Percentiles rank a stretch among this genome's conserved stretches.
These are phyloP conservation scores for Orthosia incerta DNA, from an alignment of 2,888 invertebrate species.

Conservation along the genomic window DNA sequence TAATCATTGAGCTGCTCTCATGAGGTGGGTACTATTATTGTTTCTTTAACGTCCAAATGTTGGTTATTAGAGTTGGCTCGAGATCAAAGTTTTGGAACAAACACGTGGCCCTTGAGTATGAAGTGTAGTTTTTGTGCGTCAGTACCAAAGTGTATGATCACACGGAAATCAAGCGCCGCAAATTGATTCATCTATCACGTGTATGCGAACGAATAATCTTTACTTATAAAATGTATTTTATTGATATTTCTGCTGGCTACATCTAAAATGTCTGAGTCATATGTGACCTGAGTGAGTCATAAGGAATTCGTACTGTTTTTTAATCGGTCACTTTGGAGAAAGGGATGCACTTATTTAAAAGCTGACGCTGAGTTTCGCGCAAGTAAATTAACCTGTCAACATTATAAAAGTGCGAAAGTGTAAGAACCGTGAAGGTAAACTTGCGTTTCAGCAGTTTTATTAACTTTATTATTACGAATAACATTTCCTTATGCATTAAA, in stretches of 20 bases:
- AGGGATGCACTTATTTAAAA: slow-evolving; percentile 51
- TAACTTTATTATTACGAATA: background rate
- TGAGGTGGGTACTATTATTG: slow-evolving; percentile 70
- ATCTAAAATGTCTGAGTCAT: slow-evolving; percentile 62
- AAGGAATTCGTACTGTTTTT: slow-evolving; percentile 58
- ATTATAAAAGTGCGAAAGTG: slow-evolving; percentile 19
- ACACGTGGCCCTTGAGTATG: slow-evolving; percentile 69
- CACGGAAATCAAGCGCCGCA: slow-evolving; percentile 40
- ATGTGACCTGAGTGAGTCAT: slow-evolving; percentile 45
- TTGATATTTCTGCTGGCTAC: slow-evolving; percentile 31
- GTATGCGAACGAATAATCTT: slow-evolving; percentile 45
- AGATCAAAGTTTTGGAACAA: slow-evolving; percentile 68
- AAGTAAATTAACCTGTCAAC: slow-evolving; percentile 40
- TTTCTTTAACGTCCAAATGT: slow-evolving; percentile 52
- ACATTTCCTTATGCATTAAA: background rate
- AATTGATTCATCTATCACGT: slow-evolving; percentile 54
- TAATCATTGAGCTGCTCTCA: slow-evolving; percentile 52
- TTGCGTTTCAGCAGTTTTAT: background rate
- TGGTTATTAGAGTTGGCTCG: slow-evolving; percentile 67
- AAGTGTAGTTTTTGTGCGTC: slow-evolving; percentile 50
- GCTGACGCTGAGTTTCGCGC: slow-evolving; percentile 14
- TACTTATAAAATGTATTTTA: slow-evolving; percentile 25
- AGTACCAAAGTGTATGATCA: slow-evolving; percentile 56
- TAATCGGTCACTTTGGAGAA: slow-evolving; percentile 61
- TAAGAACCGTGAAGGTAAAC: background rate